A percentile compares a stretch with the other conserved stretches of the same genome.
Evolutionary conservation across 2,113 vertebrate genomes (phyloP).

Genomic region (Myotis lucifugus): DNA sequence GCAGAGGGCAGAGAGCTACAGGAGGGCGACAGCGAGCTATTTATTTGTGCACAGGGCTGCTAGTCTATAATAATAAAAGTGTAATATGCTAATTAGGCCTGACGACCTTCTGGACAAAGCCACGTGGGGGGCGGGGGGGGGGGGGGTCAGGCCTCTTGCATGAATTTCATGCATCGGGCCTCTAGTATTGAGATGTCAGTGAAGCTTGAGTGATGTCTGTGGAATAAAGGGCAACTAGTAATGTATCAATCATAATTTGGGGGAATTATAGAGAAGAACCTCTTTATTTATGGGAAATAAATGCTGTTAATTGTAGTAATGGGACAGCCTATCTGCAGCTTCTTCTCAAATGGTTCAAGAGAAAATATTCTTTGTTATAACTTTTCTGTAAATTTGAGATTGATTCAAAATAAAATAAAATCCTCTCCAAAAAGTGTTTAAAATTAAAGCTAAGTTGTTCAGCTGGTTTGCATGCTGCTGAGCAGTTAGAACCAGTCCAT

Average conservation of each 20-base stretch:
- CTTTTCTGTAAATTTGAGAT: conserved; percentile 1
- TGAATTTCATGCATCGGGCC: too few relatives aligned
- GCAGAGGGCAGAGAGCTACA: too few relatives aligned
- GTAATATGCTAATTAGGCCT: too few relatives aligned
- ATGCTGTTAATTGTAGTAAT: not conserved
- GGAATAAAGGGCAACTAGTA: not conserved
- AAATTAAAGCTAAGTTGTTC: not conserved
- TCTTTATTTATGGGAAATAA: not conserved
- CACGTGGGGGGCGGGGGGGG: too few relatives aligned
- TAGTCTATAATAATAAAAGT: too few relatives aligned
- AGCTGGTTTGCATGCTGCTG: not conserved
- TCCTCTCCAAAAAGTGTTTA: not conserved
- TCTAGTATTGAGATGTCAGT: not conserved
- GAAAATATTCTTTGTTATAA: not conserved
- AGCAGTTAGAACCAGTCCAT: not conserved
- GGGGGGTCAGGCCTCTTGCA: too few relatives aligned
- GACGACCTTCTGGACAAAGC: too few relatives aligned
- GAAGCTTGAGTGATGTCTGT: not conserved
- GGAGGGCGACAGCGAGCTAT: too few relatives aligned
- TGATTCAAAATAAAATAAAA: conserved; percentile 28
- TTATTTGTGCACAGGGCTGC: too few relatives aligned
- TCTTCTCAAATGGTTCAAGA: not conserved
- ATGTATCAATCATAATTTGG: not conserved
- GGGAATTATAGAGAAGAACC: not conserved
- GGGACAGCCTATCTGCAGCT: not conserved